Evolutionary conservation across 2,113 vertebrate genomes (phyloP).

Genomic region (Monarcha castaneiventris): DNA sequence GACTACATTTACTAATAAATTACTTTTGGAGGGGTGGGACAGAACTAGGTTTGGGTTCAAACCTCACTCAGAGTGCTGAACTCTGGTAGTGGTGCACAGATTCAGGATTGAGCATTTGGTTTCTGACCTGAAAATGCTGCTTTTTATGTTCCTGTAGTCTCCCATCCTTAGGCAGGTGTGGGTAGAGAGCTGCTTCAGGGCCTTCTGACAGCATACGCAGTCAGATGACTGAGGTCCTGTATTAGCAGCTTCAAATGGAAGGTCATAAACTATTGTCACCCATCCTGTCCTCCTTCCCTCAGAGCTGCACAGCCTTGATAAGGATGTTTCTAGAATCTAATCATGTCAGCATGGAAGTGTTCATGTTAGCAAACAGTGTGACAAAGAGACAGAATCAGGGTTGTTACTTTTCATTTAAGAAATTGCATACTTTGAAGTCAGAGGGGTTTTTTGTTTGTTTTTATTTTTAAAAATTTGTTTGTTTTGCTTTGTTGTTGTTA

Average conservation of each 20-base stretch:
- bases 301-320: background rate
- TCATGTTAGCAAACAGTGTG: background rate
- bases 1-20: background rate
- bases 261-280: background rate
- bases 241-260: background rate
- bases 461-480: background rate
- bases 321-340: background rate
- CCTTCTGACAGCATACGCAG: background rate
- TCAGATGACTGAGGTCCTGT: background rate
- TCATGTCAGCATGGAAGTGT: background rate
- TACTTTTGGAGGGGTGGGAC: rapidly evolving
- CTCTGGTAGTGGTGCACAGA: background rate
- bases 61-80: background rate
- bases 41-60: background rate
- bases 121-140: background rate
- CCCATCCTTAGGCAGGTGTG: background rate
- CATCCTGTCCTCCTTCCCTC: background rate
- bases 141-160: background rate
- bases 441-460: background rate
- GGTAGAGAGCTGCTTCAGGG: background rate
- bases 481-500: background rate
- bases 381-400: background rate
- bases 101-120: background rate
- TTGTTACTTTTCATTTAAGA: background rate
- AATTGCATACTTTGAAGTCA: background rate